Evolutionary conservation across 2,888 invertebrate species (phyloP).

Genomic region (Ethmia dodecea): DNA sequence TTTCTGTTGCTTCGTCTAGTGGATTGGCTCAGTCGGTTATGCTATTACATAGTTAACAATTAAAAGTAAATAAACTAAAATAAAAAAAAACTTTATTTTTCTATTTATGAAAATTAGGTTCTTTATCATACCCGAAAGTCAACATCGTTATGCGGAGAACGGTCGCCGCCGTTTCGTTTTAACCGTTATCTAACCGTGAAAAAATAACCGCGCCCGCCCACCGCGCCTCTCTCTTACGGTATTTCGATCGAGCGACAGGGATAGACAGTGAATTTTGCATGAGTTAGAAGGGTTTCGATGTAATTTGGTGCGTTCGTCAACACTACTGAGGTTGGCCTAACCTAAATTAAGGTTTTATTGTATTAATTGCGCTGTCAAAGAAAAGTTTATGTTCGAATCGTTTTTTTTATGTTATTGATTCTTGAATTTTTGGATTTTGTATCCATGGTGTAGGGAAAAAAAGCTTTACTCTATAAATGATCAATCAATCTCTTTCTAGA

Average conservation of each 20-base stretch:
- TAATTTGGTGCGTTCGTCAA: slow-evolving; percentile 43
- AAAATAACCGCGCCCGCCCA: slow-evolving; percentile 73
- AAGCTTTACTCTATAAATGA: too few species aligned
- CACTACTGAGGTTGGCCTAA: too few species aligned
- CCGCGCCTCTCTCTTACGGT: slow-evolving; percentile 59
- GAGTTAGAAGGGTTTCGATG: slow-evolving; percentile 37
- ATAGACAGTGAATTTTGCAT: slow-evolving; percentile 25
- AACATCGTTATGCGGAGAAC: slow-evolving; percentile 43
- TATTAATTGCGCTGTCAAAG: too few species aligned
- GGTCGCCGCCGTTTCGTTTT: slow-evolving; percentile 40
- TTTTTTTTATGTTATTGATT: too few species aligned
- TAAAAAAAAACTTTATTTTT: not conserved
- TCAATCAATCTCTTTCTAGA: too few species aligned
- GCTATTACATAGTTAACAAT: too few species aligned
- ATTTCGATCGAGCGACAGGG: slow-evolving; percentile 64
- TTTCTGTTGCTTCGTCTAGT: too few species aligned
- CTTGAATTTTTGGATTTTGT: too few species aligned
- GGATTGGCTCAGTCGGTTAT: too few species aligned
- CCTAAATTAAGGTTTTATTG: too few species aligned
- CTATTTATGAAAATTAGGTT: slow-evolving; percentile 13
- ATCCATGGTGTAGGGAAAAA: too few species aligned
- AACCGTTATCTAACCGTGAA: slow-evolving; percentile 71
- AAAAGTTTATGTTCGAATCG: too few species aligned
- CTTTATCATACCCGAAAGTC: slow-evolving; percentile 43
- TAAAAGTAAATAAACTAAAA: not conserved